These are phyloP conservation scores for Herpailurus yagouaroundi DNA, from an alignment of 2,113 vertebrate species.

Conservation along the genomic window DNA sequence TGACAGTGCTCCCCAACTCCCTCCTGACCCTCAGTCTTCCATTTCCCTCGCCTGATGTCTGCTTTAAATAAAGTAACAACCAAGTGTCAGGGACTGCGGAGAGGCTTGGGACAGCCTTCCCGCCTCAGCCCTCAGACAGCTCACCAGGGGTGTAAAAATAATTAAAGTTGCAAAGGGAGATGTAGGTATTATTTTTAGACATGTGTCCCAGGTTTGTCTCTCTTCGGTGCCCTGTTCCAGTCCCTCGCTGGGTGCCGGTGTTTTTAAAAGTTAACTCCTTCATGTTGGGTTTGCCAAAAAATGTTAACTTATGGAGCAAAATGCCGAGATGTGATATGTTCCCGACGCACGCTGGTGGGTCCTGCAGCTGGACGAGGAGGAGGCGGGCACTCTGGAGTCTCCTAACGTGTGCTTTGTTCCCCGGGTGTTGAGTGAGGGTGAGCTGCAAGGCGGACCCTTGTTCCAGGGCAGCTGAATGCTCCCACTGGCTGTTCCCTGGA, in stretches of 20 bases:
- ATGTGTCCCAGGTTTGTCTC: not conserved
- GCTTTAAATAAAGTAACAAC: constrained; percentile 51
- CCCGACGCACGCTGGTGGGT: not conserved
- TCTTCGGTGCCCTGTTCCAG: constrained; percentile 23
- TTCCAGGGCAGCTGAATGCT: not conserved
- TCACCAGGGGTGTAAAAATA: constrained; percentile 50
- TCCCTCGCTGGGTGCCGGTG: not conserved
- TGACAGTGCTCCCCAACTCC: not conserved
- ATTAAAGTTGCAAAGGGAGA: constrained; percentile 44
- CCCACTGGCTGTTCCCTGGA: not conserved
- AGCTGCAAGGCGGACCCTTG: not conserved
- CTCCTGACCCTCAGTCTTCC: not conserved
- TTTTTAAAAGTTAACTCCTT: constrained; percentile 15
- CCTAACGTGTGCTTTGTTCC: constrained; percentile 51
- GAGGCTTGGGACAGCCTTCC: not conserved
- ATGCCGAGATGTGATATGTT: not conserved
- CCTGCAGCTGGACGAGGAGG: not conserved
- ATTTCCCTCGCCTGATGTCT: not conserved
- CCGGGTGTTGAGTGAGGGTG: not conserved
- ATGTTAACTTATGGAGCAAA: constrained; percentile 58
- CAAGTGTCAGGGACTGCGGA: constrained; percentile 13
- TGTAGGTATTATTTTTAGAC: constrained; percentile 57
- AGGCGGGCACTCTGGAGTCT: not conserved
- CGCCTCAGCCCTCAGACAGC: constrained; percentile 23
- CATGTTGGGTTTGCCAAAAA: constrained; percentile 64